Evolutionary conservation across 1,140 invertebrate genomes (phyloP).

Genomic region (Leptinotarsa texana): DNA sequence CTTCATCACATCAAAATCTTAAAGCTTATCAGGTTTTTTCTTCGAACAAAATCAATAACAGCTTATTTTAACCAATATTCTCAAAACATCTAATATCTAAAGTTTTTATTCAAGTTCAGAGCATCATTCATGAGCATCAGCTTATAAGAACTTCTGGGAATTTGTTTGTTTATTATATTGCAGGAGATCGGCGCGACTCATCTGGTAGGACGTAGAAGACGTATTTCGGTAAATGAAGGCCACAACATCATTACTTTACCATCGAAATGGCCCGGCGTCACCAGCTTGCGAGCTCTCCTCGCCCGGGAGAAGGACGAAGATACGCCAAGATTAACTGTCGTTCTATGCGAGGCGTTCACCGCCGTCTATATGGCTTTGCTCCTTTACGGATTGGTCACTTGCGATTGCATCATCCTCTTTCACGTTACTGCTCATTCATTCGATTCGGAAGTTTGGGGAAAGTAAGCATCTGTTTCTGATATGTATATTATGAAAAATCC

Average conservation of each 20-base stretch:
- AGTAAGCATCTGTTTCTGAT: slow-evolving; percentile 37
- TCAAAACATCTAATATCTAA: too few species aligned
- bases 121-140: too few species aligned
- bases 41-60: too few species aligned
- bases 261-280: slow-evolving; percentile 84
- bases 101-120: too few species aligned
- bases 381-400: slow-evolving; percentile 90
- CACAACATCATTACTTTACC: slow-evolving; percentile 70
- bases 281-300: slow-evolving; percentile 85
- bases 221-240: slow-evolving; percentile 71
- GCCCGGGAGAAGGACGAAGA: slow-evolving; percentile 96
- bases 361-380: slow-evolving; percentile 91
- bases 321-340: slow-evolving; percentile 86
- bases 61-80: too few species aligned
- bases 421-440: slow-evolving; percentile 84
- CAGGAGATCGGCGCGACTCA: slow-evolving; percentile 56
- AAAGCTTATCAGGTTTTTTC: too few species aligned
- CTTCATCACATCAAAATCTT: too few species aligned
- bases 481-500: too few species aligned
- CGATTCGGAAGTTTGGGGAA: slow-evolving; percentile 76
- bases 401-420: slow-evolving; percentile 92
- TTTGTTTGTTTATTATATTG: slow-evolving; percentile 4
- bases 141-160: too few species aligned
- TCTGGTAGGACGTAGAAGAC: slow-evolving; percentile 63
- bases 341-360: slow-evolving; percentile 91